Base-by-base conservation (phyloP, 2,113 vertebrate genomes). In the Callithrix jacchus region DNA sequence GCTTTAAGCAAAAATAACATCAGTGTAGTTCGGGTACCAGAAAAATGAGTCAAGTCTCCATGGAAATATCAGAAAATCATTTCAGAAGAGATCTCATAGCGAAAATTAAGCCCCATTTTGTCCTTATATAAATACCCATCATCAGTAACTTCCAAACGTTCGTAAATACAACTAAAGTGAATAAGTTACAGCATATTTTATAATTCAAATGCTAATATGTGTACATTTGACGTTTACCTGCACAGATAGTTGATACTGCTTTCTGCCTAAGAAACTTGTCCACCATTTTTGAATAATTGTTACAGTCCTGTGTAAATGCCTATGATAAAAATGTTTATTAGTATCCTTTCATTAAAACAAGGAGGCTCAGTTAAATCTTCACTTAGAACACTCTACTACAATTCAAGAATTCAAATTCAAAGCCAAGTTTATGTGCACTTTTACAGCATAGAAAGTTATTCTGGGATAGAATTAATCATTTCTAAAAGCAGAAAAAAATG, bases 231-330 rank as follows among this genome's bases (percentile, higher is more conserved):
- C 70, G 97, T 90, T 98, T 99, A 99, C 99, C 99, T 99, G 98
- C 96, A 99, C 98, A 98, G 98, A 98, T 98, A 98, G 98, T 98
- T 98, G 99, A 98, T 99, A 99, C 58, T 66, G 61, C 98, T 98
- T 98, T 98, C 99, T 99, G 98, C 99, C 98, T 96, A 81, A 98
- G 98, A 99, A 99, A 96, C 99, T 98, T 96, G 99, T 98, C 99
- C 99, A 99, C 97, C 97, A 98, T 98, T 99, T 99, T 98, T 99
- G 99, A 97, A 99, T 99, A 97, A 98, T 66, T 93, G 98, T 98
- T 9, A 97, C 98, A 87, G 98, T 98, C 98, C 98, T 98, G 97
- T 98, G 98, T 97, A 99, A 98, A 97, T 99, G 95, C 91, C 99
- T 99, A 97, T 94, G 98, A 56, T 92, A 98, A 95, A 98, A 98